Conservation (phyloP, 2,113 vertebrate genomes). For the Tiliqua scincoides region DNA sequence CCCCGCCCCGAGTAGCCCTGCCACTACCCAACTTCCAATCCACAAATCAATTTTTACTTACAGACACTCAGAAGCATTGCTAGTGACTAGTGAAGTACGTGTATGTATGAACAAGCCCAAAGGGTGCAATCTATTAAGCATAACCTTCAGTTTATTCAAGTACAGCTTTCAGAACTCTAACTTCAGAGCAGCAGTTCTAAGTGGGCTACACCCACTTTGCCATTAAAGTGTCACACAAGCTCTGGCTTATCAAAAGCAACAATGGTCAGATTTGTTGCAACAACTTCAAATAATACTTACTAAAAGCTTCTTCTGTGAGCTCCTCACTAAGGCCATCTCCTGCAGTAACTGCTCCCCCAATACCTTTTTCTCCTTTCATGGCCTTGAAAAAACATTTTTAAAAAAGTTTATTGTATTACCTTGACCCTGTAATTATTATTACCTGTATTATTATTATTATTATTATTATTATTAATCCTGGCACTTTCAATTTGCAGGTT, state of each 20-base stretch:
- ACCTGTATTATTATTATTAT: too few relatives aligned
- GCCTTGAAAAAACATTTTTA: conserved; percentile 75
- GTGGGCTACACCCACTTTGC: background rate
- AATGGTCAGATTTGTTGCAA: background rate
- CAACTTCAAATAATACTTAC: conserved; percentile 77
- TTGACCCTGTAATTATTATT: too few relatives aligned
- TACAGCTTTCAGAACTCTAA: background rate
- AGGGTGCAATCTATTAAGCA: background rate
- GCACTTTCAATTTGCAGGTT: background rate
- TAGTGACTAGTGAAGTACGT: background rate
- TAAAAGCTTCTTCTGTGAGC: conserved; percentile 93
- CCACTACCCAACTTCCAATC: background rate
- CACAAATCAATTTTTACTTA: background rate
- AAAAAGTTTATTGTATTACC: too few relatives aligned
- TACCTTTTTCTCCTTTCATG: conserved; percentile 99
- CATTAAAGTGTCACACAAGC: background rate
- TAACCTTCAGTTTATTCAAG: background rate
- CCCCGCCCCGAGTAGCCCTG: background rate
- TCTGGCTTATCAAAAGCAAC: background rate
- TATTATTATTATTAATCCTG: conserved; percentile 6
- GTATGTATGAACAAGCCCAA: background rate
- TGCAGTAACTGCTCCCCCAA: conserved; percentile 83
- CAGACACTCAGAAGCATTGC: background rate
- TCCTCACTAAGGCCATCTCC: conserved; percentile 91
- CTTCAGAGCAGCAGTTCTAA: background rate